These are phyloP conservation scores for Aricia artaxerxes DNA, from an alignment of 2,888 invertebrate genomes.

Conservation along the genomic window DNA sequence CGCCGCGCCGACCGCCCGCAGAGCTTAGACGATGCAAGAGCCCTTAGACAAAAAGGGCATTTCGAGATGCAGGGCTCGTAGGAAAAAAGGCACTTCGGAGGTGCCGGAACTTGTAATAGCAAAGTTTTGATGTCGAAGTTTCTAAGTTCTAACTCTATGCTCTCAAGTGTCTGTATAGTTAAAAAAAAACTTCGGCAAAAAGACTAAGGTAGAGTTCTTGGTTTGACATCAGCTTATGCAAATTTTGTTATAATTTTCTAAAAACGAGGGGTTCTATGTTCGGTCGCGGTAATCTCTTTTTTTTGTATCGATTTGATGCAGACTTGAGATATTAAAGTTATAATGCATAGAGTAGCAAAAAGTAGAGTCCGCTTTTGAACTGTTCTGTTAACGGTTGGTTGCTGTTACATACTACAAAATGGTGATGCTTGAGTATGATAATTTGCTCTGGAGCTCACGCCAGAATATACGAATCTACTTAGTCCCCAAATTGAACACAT, in stretches of 20 bases:
- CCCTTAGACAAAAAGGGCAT: not conserved
- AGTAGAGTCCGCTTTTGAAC: not conserved
- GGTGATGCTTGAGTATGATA: not conserved
- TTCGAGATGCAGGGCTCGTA: not conserved
- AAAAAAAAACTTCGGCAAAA: too few species aligned
- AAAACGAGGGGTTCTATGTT: too few species aligned
- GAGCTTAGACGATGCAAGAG: conserved; percentile 43
- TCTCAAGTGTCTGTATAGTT: too few species aligned
- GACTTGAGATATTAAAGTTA: not conserved
- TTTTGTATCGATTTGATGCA: not conserved
- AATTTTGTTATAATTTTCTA: too few species aligned
- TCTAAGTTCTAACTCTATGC: too few species aligned
- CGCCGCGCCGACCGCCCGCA: conserved; percentile 55
- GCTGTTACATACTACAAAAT: not conserved
- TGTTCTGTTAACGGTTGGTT: not conserved
- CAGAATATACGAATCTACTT: not conserved
- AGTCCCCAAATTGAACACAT: too few species aligned
- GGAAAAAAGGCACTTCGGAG: not conserved
- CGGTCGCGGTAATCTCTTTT: not conserved
- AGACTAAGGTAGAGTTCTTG: too few species aligned
- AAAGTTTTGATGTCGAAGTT: not conserved
- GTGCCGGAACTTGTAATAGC: not conserved
- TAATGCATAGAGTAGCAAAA: not conserved
- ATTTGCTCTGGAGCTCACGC: not conserved
- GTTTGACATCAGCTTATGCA: too few species aligned